A percentile compares a stretch with the other conserved stretches of the same genome.
Evolutionary conservation across 2,797 vertebrate species (phyloP).

Genomic region (Danio tinwini): DNA sequence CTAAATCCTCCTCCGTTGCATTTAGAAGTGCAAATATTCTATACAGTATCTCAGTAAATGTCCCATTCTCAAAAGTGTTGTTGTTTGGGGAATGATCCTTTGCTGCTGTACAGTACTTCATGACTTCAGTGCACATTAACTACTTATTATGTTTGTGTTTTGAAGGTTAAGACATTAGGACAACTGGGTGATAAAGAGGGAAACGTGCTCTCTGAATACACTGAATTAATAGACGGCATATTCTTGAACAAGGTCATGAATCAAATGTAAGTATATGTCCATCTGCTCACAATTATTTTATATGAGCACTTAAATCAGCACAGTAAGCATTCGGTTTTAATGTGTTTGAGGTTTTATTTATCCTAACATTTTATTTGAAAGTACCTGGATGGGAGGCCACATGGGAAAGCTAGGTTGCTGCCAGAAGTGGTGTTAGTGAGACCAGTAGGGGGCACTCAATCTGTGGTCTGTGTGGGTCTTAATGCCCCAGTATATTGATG

Average conservation of each 20-base stretch:
- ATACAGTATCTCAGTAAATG: no score
- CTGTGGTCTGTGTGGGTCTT: no score
- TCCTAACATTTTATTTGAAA: not conserved
- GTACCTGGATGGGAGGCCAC: no score
- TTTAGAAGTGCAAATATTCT: not conserved
- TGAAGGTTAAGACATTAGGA: constrained; percentile 87
- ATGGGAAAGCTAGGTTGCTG: no score
- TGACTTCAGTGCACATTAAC: not conserved
- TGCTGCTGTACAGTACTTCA: not conserved
- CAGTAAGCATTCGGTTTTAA: not conserved
- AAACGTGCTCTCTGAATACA: constrained; percentile 84
- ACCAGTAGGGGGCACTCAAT: no score
- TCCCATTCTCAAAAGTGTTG: not conserved
- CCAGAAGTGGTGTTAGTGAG: no score
- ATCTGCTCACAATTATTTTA: not conserved
- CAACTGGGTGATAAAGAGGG: constrained; percentile 79
- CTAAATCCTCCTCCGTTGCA: not conserved
- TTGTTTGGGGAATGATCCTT: not conserved
- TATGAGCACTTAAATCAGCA: not conserved
- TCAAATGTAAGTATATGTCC: constrained; percentile 86
- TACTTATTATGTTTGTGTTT: not conserved
- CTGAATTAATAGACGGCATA: constrained; percentile 88
- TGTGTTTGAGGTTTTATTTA: not conserved
- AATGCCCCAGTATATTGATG: no score
- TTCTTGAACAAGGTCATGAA: constrained; percentile 91